phyloP scores from a whole-genome alignment of 1,140 invertebrate species.

The Periplaneta americana region DNA sequence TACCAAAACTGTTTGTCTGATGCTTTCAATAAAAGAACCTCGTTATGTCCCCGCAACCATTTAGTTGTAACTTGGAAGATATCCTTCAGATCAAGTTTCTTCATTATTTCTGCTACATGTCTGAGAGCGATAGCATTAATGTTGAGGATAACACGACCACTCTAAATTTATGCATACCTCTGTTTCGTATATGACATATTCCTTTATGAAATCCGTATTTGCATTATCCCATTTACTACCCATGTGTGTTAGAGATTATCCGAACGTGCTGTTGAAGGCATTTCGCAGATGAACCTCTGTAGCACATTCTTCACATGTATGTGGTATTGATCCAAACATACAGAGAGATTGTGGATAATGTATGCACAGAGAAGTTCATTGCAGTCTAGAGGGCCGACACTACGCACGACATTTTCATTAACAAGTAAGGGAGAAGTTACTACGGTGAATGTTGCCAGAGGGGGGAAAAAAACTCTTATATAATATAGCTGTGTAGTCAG shows the following conservation, averaged over 20 bases:
- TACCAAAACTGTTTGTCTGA: too few species aligned
- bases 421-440: background rate
- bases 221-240: background rate
- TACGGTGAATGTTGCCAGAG: background rate
- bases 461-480: background rate
- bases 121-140: too few species aligned
- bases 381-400: background rate
- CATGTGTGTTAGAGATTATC: background rate
- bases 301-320: background rate
- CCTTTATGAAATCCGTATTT: background rate
- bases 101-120: too few species aligned
- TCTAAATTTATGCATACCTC: background rate
- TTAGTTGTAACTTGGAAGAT: too few species aligned
- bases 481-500: background rate
- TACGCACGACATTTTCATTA: background rate
- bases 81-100: too few species aligned
- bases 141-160: too few species aligned
- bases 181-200: background rate
- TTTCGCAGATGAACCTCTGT: background rate
- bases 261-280: background rate
- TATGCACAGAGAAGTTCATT: background rate
- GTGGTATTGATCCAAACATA: background rate
- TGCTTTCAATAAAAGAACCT: too few species aligned
- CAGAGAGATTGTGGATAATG: background rate
- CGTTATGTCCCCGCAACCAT: too few species aligned